A percentile compares a stretch with the other conserved stretches of the same genome.
Conservation (phyloP, 2,113 vertebrate genomes). For the Chaetodon trifascialis region DNA sequence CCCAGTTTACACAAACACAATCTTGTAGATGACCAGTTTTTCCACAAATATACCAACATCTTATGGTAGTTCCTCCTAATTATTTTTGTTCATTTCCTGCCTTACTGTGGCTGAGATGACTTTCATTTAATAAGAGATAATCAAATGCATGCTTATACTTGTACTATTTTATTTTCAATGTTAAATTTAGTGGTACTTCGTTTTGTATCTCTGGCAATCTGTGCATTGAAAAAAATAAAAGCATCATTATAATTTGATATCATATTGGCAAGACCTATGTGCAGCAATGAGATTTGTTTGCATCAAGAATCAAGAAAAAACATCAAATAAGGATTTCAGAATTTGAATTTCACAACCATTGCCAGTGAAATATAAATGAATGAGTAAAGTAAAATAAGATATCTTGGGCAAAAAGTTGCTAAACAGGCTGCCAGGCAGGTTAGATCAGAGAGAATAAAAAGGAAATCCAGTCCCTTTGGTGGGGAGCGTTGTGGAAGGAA, state of each 20-base stretch:
- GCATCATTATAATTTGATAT: background rate
- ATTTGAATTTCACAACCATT: background rate
- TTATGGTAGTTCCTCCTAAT: background rate
- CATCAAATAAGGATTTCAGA: background rate
- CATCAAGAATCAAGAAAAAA: background rate
- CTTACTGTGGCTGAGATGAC: background rate
- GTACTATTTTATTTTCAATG: too few relatives aligned
- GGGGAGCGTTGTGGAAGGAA: background rate
- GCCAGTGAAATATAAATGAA: background rate
- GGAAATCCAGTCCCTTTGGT: background rate
- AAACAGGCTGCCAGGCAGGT: background rate
- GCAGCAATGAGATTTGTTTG: background rate
- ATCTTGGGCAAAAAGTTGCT: background rate
- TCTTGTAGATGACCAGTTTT: slow-evolving; percentile 10
- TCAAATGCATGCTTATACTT: background rate
- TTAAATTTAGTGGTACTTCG: background rate
- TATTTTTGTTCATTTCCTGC: background rate
- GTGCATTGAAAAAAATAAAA: background rate
- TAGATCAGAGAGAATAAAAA: slow-evolving; percentile 24
- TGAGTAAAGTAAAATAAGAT: background rate
- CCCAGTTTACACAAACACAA: slow-evolving; percentile 37
- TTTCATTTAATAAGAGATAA: background rate
- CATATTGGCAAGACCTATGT: background rate
- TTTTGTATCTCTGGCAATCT: background rate
- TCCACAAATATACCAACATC: background rate